Conservation (phyloP, 2,113 vertebrate genomes). For the Petromus typicus region DNA sequence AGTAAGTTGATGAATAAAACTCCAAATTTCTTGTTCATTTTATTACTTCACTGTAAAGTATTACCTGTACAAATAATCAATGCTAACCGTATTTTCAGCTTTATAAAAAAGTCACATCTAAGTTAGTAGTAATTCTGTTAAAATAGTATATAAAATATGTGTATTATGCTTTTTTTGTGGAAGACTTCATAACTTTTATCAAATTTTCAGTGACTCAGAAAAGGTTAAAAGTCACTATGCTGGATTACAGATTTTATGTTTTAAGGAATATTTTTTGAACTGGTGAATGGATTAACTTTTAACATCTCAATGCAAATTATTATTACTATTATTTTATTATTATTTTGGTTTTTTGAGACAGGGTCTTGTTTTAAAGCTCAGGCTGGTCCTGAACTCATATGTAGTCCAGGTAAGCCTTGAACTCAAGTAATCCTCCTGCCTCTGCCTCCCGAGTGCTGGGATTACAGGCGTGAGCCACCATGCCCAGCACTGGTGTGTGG, state of each 20-base stretch:
- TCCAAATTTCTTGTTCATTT: slow-evolving; percentile 20
- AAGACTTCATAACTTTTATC: neutral
- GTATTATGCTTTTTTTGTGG: slow-evolving; percentile 18
- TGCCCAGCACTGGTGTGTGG: no score
- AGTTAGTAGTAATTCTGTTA: neutral
- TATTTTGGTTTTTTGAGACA: no score
- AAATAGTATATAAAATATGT: slow-evolving; percentile 40
- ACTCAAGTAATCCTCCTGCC: no score
- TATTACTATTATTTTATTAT: no score
- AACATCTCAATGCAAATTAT: no score
- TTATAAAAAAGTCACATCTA: slow-evolving; percentile 39
- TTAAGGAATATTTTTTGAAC: slow-evolving; percentile 22
- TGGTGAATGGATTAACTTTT: slow-evolving; percentile 51
- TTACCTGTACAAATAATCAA: neutral
- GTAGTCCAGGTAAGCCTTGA: no score
- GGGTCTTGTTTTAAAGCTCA: no score
- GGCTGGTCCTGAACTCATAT: no score
- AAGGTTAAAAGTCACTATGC: neutral
- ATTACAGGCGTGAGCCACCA: no score
- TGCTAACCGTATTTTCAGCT: slow-evolving; percentile 38
- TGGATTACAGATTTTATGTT: slow-evolving; percentile 44
- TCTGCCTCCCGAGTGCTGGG: no score
- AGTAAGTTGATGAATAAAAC: neutral
- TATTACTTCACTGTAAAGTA: neutral
- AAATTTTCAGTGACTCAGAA: neutral